Conservation (phyloP, 2,113 vertebrate species). For the Poeciliopsis turrubarensis region DNA sequence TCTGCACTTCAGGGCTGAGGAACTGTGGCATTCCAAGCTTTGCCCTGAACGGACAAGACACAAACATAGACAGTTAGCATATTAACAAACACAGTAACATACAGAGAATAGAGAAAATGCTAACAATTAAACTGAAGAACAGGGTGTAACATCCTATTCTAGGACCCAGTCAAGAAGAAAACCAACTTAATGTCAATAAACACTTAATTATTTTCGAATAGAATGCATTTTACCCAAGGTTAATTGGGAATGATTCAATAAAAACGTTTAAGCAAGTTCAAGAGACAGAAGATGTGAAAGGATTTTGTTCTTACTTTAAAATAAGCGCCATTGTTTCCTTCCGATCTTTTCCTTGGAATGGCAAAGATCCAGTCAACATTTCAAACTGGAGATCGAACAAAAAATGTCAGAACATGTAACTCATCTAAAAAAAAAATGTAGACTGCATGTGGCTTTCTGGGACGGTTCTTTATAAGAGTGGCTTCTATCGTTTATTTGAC, state of each 20-base stretch:
- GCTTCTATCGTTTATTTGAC: neutral
- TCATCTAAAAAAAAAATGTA: neutral
- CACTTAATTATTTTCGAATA: neutral
- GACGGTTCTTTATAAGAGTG: neutral
- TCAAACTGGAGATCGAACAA: constrained; percentile 86
- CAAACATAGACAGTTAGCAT: neutral
- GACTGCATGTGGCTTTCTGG: neutral
- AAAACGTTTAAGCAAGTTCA: neutral
- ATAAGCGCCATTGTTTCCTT: constrained; percentile 99
- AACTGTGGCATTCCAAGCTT: constrained; percentile 87
- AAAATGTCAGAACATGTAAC: constrained; percentile 5
- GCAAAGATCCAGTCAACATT: constrained; percentile 96
- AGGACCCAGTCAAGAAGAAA: neutral
- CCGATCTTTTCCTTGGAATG: constrained; percentile 97
- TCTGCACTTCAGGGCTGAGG: constrained; percentile 84
- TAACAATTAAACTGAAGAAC: neutral
- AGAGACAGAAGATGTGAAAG: neutral
- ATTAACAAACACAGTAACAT: neutral
- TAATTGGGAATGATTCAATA: neutral
- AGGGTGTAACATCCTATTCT: neutral
- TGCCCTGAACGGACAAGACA: constrained; percentile 70
- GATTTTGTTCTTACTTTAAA: constrained; percentile 90
- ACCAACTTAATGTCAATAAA: neutral
- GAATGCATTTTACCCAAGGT: neutral
- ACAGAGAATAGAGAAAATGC: neutral